These are phyloP conservation scores for Philereme vetulata DNA, from an alignment of 2,888 invertebrate genomes.

Conservation along the genomic window DNA sequence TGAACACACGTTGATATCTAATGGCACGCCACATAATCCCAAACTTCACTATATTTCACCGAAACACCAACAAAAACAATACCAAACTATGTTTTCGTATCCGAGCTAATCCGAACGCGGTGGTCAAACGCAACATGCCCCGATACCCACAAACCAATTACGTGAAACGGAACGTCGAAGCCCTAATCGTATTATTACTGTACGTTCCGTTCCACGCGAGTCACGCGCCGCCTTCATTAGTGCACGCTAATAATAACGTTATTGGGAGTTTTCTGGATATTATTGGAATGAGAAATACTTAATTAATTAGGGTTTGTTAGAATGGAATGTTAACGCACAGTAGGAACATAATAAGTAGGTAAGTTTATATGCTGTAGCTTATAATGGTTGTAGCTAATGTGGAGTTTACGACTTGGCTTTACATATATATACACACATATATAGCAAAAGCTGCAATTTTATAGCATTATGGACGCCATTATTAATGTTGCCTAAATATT, in stretches of 20 bases:
- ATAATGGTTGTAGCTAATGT: too few species aligned
- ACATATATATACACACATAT: too few species aligned
- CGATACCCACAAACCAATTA: constrained; percentile 23
- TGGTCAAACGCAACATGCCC: constrained; percentile 11
- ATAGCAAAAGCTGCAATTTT: too few species aligned
- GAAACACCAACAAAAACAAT: constrained; percentile 7
- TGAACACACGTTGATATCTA: too few species aligned
- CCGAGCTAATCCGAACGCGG: constrained; percentile 7
- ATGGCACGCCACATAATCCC: too few species aligned
- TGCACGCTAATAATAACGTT: constrained; percentile 16
- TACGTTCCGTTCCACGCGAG: constrained; percentile 25
- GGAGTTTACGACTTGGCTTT: too few species aligned
- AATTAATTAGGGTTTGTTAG: too few species aligned
- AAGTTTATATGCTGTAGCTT: too few species aligned
- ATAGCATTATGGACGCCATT: too few species aligned
- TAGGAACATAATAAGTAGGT: too few species aligned
- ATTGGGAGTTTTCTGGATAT: constrained; percentile 12
- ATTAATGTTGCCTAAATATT: too few species aligned
- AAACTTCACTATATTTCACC: not conserved
- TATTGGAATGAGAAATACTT: not conserved
- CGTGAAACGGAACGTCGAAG: constrained; percentile 25
- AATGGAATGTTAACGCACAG: too few species aligned
- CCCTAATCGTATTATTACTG: constrained; percentile 20
- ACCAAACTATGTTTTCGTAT: constrained; percentile 1
- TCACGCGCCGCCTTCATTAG: constrained; percentile 29